Conservation (phyloP, 2,113 vertebrate species). For the Colinus virginianus region DNA sequence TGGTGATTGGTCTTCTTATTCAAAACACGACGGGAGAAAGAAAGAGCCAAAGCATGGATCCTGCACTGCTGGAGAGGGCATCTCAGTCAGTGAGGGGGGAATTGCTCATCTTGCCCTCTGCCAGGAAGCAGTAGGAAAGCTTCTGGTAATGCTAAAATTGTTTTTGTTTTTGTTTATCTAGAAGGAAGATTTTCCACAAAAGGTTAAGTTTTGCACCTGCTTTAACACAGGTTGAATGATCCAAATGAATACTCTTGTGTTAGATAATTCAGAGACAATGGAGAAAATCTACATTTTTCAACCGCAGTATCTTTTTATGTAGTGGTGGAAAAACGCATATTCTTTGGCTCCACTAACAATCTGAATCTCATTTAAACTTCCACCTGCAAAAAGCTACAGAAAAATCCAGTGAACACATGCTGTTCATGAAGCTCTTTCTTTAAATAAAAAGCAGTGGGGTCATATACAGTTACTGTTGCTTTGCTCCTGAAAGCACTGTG, state of each 20-base stretch:
- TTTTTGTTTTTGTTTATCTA: background rate
- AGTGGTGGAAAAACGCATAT: background rate
- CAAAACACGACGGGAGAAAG: background rate
- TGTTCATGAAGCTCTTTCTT: background rate
- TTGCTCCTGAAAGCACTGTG: background rate
- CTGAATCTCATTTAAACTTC: background rate
- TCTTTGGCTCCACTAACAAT: background rate
- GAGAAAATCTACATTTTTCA: background rate
- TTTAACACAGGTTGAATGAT: background rate
- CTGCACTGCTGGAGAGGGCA: background rate
- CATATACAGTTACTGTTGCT: background rate
- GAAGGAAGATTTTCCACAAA: background rate
- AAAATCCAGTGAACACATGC: background rate
- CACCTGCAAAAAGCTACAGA: constrained; percentile 15
- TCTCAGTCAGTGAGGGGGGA: background rate
- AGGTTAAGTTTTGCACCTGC: background rate
- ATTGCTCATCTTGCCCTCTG: background rate
- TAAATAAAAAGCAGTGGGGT: background rate
- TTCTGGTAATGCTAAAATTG: background rate
- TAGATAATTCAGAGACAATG: background rate
- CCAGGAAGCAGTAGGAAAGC: background rate
- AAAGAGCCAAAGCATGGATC: background rate
- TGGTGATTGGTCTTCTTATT: background rate
- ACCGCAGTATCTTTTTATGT: background rate
- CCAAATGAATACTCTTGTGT: background rate